Evolutionary conservation across 2,888 invertebrate species (phyloP), one percentile per base, ranked within the genome.

Genomic region (Lasioglossum vierecki): DNA sequence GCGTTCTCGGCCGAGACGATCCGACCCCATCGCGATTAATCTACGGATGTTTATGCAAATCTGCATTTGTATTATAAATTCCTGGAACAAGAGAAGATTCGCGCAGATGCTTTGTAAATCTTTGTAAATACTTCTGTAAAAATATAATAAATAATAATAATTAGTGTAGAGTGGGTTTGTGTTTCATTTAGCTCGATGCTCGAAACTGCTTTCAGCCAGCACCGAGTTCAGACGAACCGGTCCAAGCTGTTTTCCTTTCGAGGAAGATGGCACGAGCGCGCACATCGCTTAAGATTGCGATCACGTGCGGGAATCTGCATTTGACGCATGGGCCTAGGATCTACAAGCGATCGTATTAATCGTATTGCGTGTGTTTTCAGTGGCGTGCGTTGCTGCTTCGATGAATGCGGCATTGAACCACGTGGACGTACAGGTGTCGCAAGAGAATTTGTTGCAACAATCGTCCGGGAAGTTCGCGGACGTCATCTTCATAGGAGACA

Each of bases 401-500:
- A 94, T 96, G 26, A 97, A 97, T 88, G 96, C 96, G 0, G 85
- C 94, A 30, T 74, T 96, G 2, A 97, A 97, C 93, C 83, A 94
- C 46, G 95, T 95, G 22, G 86, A 85, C 0, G 79, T 96, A 22
- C 92, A 94, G 73, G 95, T 95, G 6, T 95, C 94, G 77, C 92
- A 93, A 30, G 88, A 94, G 5, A 95, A 97, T 91, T 92, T 96
- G 46, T 94, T 96, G 66, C 63, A 79, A 15, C 68, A 66, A n/a
- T 46, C 74, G 26, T 75, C 83, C 3, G 86, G 85, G 74, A 91
- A 93, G 4, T 83, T 91, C 15, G 96, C 95, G 91, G 96, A 97
- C 88, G 95, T 96, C 3, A 95, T 97, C 84, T 93, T 97, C n/a
- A 95, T 97, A 60, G 97, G 97, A 0, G 97, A 97, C 92, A 96